A percentile compares a stretch with the other conserved stretches of the same genome.
These are phyloP conservation scores for Euschistus heros DNA, from an alignment of 1,140 invertebrate species.

Conservation along the genomic window DNA sequence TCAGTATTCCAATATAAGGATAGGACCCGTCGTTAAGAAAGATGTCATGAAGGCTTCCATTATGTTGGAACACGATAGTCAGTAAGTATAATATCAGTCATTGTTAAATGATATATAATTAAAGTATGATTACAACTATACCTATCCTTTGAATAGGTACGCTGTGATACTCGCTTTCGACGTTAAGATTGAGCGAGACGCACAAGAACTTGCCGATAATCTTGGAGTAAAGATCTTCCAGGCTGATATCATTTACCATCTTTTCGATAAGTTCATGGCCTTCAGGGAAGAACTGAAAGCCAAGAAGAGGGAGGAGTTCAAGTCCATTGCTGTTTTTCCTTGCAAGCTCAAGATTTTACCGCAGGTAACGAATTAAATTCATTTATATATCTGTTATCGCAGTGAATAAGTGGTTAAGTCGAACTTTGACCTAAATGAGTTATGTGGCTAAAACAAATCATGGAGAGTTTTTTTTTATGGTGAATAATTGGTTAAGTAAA, in stretches of 20 bases:
- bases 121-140: no score
- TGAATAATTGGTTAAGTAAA: no score
- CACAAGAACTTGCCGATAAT: constrained; percentile 91
- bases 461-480: no score
- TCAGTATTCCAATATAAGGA: constrained; percentile 94
- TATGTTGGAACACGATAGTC: constrained; percentile 96
- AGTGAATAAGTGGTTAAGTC: no score
- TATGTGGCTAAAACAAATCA: no score
- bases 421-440: no score
- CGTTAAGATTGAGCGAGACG: constrained; percentile 95
- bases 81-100: constrained; percentile 66
- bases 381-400: no score
- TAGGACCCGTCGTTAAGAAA: constrained; percentile 97
- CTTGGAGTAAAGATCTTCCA: constrained; percentile 94
- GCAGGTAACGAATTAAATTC: no score
- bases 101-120: no score
- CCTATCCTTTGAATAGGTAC: constrained; percentile 47
- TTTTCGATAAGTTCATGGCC: constrained; percentile 94
- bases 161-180: constrained; percentile 98
- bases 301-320: constrained; percentile 88
- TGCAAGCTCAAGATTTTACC: constrained; percentile 82
- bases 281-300: constrained; percentile 90
- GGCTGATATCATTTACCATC: constrained; percentile 99
- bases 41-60: constrained; percentile 99
- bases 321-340: constrained; percentile 94